A percentile compares a stretch with the other conserved stretches of the same genome.
phyloP scores from a whole-genome alignment of 1,140 invertebrate species.

The Eufriesea mexicana region DNA sequence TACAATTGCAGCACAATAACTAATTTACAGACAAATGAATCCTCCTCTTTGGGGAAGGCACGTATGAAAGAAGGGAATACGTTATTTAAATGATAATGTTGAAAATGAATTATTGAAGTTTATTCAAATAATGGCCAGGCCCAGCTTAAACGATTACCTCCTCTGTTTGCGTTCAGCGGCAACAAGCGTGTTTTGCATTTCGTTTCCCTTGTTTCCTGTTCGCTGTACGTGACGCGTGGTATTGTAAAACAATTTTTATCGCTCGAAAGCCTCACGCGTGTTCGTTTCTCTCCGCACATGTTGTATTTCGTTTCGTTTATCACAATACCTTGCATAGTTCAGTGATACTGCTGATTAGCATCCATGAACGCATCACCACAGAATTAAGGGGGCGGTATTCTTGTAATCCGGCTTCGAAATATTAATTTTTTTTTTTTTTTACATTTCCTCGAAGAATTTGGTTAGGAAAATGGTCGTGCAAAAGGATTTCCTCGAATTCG shows the following conservation, averaged over 20 bases:
- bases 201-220: conserved; percentile 36
- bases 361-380: too few relatives aligned
- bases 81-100: conserved; percentile 8
- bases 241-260: conserved; percentile 52
- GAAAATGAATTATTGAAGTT: conserved; percentile 9
- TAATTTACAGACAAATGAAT: neutral
- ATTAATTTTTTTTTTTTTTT: too few relatives aligned
- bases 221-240: conserved; percentile 32
- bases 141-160: conserved; percentile 29
- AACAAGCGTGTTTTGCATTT: conserved; percentile 38
- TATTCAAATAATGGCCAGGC: conserved; percentile 14
- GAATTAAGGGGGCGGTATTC: too few relatives aligned
- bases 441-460: too few relatives aligned
- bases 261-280: neutral
- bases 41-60: neutral
- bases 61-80: neutral
- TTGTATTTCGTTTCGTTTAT: conserved; percentile 12
- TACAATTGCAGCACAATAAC: too few relatives aligned
- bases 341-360: neutral
- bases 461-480: too few relatives aligned
- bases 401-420: too few relatives aligned
- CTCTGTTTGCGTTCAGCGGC: neutral
- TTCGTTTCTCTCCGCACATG: neutral
- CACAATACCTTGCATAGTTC: neutral
- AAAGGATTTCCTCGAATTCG: too few relatives aligned